Base-by-base conservation (phyloP, 37 sponge, comb jelly and placozoan genomes). In the Petrosia ficiformis region DNA sequence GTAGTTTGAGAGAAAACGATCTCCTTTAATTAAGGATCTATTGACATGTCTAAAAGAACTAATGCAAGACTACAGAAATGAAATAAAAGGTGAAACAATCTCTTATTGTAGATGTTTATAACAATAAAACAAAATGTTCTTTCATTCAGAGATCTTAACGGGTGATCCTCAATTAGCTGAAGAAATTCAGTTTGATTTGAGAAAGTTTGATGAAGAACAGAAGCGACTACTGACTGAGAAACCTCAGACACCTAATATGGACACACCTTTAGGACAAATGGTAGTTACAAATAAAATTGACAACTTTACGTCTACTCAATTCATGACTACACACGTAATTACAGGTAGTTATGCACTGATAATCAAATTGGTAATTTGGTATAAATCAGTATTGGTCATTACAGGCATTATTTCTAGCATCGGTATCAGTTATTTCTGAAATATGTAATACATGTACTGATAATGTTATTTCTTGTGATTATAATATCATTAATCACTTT, bases 181-280 rank as follows among this genome's bases (percentile, higher is more conserved):
- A 39, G 95, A 94, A 67, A 87, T 94, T 52, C 71, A 83, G 77
- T 94, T 87, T 73, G 95, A 94, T 65, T 70, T 94, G 71, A 90
- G 84, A 74, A 57, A 76, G 70, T 87, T 87, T 77, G 92, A 94
- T 22, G 91, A 87, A 48, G 95, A 94, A 29, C 74, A 77, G 84
- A 77, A 52, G 10, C 70, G 57, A 68, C n/a, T n/a, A n/a, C 75
- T 59, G 2, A 75, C 75, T 4, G 39, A 14, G 0, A 29, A 1
- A 1, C 56, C 16, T 11, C 57, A 72, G n/a, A 68, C 80, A 2
- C 84, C 75, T 2, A 31, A 54, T 2, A 66, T 39, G 2, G 61
- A 32, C 21, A 74, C 82, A 5, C 82, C 90, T 38, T 85, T 75
- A 70, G 86, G 77, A 29, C 74, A 76, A 57, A 32, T 77, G 82